Evolutionary conservation across 1,140 invertebrate genomes (phyloP).

Genomic region (Acyrthosiphon pisum): DNA sequence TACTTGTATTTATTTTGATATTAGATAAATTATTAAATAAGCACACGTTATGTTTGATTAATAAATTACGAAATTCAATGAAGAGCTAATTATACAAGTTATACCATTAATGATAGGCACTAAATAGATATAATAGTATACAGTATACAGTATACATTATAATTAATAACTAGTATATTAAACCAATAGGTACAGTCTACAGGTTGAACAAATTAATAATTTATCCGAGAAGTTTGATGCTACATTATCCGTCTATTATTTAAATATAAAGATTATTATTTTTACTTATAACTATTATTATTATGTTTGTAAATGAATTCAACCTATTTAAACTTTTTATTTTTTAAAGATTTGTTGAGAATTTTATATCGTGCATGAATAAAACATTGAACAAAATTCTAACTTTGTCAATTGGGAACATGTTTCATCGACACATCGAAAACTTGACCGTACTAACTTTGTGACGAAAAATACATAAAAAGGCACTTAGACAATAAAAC

Average conservation of each 20-base stretch:
- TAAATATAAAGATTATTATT: not conserved
- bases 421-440: not conserved
- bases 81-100: not conserved
- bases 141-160: not conserved
- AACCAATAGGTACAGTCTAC: not conserved
- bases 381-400: not conserved
- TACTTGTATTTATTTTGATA: not conserved
- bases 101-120: not conserved
- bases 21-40: not conserved
- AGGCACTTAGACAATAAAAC: slow-evolving; percentile 25
- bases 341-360: no score
- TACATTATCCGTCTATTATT: not conserved
- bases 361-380: not conserved
- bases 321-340: not conserved
- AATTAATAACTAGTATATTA: not conserved
- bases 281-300: no score
- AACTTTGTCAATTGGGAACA: not conserved
- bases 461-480: slow-evolving; percentile 13
- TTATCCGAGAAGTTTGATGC: not conserved
- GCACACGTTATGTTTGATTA: not conserved
- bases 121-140: not conserved
- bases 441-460: not conserved
- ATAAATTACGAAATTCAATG: not conserved
- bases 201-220: not conserved
- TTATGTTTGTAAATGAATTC: not conserved